Percentiles rank a stretch among this genome's conserved stretches.
Conservation (phyloP, 2,888 invertebrate species). For the Nomada lathburiana region DNA sequence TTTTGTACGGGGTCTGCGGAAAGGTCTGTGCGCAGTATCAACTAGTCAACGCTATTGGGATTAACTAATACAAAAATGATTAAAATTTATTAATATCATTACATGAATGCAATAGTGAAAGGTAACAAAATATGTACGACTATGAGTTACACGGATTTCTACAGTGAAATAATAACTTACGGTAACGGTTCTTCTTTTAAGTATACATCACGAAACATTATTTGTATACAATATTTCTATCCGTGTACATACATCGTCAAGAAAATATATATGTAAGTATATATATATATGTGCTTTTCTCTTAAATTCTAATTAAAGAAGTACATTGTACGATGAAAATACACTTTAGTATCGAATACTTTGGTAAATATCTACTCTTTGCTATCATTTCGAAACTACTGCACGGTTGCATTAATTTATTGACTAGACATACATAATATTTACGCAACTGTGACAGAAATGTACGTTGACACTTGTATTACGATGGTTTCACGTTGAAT, state of each 20-base stretch:
- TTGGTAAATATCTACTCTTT: constrained; percentile 53
- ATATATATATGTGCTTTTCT: constrained; percentile 18
- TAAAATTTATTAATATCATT: constrained; percentile 39
- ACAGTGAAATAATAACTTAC: constrained; percentile 16
- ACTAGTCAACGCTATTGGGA: too few species aligned
- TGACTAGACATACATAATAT: constrained; percentile 66
- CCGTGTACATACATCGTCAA: constrained; percentile 21
- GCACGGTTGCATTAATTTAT: constrained; percentile 46
- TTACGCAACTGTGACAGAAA: constrained; percentile 33
- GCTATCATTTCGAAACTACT: constrained; percentile 15
- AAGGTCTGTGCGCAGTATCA: too few species aligned
- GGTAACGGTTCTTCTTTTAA: constrained; percentile 25
- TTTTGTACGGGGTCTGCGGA: too few species aligned
- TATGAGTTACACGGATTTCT: constrained; percentile 30
- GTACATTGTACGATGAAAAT: constrained; percentile 42
- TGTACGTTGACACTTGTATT: constrained; percentile 8
- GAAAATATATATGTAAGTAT: constrained; percentile 8
- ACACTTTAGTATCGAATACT: constrained; percentile 47
- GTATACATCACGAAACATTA: constrained; percentile 22
- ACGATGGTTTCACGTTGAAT: neutral
- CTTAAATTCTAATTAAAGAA: constrained; percentile 37
- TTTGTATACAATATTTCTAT: constrained; percentile 16
- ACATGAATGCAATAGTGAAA: constrained; percentile 31
- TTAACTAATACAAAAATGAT: neutral
- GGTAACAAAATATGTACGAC: constrained; percentile 24